A percentile compares a stretch with the other conserved stretches of the same genome.
Evolutionary conservation across 2,797 vertebrate species (phyloP).

Genomic region (Pseudochaenichthys georgianus): DNA sequence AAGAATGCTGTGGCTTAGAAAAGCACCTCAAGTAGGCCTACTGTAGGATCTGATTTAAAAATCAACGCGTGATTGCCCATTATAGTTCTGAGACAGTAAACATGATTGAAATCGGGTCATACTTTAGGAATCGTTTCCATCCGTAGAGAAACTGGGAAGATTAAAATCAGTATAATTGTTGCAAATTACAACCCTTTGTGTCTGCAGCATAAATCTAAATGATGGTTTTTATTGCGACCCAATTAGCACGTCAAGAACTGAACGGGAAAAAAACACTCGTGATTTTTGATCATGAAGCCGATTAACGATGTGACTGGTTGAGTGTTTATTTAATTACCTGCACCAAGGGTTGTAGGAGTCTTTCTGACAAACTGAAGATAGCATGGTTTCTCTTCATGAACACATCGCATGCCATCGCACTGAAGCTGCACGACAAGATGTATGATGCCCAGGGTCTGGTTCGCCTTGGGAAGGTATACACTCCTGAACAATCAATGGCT

Average conservation of each 20-base stretch:
- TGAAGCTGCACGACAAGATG: slow-evolving; percentile 39
- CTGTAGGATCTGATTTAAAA: slow-evolving; percentile 60
- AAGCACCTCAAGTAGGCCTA: slow-evolving; percentile 34
- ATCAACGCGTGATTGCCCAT: slow-evolving; percentile 62
- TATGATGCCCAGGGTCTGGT: slow-evolving; percentile 26
- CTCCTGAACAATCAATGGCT: slow-evolving; percentile 57
- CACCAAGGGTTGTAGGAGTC: not conserved
- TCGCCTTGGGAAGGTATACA: slow-evolving; percentile 24
- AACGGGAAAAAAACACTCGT: not conserved
- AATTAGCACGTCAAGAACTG: slow-evolving; percentile 1
- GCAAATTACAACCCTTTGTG: slow-evolving; percentile 53
- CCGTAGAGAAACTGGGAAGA: slow-evolving; percentile 16
- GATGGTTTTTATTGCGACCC: slow-evolving; percentile 37
- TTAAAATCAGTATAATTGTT: slow-evolving; percentile 29
- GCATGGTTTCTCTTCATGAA: slow-evolving; percentile 1
- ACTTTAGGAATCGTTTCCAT: slow-evolving; percentile 50
- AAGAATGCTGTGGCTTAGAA: slow-evolving; percentile 41
- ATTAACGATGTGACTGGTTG: not conserved
- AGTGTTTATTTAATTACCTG: slow-evolving; percentile 13
- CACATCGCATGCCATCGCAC: slow-evolving; percentile 20
- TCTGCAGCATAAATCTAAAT: slow-evolving; percentile 41
- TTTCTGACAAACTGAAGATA: slow-evolving; percentile 24
- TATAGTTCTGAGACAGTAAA: slow-evolving; percentile 64
- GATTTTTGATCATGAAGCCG: not conserved
- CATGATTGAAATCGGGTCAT: slow-evolving; percentile 56